Base-by-base conservation (phyloP, 2,888 invertebrate genomes). In the Ligdia adustata region DNA sequence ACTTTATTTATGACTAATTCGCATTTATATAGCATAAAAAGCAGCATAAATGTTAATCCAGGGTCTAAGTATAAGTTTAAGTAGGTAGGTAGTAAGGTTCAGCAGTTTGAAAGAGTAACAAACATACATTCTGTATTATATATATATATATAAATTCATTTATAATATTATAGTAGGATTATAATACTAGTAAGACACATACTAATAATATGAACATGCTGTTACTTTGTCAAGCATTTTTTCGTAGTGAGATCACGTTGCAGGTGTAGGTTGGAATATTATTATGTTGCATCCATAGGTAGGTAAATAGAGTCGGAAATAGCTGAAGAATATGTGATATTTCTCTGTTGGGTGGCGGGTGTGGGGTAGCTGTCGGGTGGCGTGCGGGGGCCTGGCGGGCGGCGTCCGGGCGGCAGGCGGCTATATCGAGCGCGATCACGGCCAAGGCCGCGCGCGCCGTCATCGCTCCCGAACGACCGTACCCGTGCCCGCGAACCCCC, bases 391-490 rank as follows among this genome's bases (percentile, higher is more conserved):
- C 29, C 14, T 41, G 57, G 59, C 52, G 41, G 49, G 57, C 58
- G 67, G 62, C 55, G 69, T 66, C 73, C 75, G 62, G 66, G 69
- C 71, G 69, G 83, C 75, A 62, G 66, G 69, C 71, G 69, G 83
- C 83, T 89, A 89, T 89, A 89, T 89, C 84, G 88, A 88, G 88
- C 88, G 75, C 86, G 88, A 87, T 90, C 89, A 89, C 84, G 89
- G 89, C 86, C 89, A 90, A 89, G 89, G 89, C 79, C 81, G 78
- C 75, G 67, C 66, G 57, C 60, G 70, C 69, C 83, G 79, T 71
- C 81, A 74, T 72, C 78, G 72, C 69, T 69, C 69, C 67, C 69
- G 61, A 49, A 67, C 74, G 69, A 67, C 68, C 73, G 65, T 66
- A 67, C 71, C 64, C 55, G 57, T 49, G 56, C 63, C 55, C 61